Evolutionary conservation across 2,888 invertebrate genomes (phyloP).

Genomic region (Rutpela maculata): DNA sequence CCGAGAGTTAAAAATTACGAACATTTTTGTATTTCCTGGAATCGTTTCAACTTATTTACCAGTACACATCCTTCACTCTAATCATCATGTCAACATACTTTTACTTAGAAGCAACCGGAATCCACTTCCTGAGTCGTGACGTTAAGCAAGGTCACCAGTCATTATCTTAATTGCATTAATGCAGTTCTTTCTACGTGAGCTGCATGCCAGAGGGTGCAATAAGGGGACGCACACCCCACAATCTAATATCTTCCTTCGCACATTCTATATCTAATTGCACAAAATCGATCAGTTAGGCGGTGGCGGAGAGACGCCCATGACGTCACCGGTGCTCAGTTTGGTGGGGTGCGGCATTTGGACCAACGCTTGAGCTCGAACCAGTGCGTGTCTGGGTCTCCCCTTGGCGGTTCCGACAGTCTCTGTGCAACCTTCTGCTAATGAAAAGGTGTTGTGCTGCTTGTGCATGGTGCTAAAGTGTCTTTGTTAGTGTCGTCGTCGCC

Average conservation of each 20-base stretch:
- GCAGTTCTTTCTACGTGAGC: not conserved
- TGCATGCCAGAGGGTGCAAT: not conserved
- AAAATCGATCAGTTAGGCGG: constrained; percentile 68
- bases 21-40: not conserved
- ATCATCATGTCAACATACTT: constrained; percentile 30
- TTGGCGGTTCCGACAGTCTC: constrained; percentile 28
- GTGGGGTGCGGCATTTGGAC: constrained; percentile 67
- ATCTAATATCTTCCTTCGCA: constrained; percentile 20
- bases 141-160: constrained; percentile 26
- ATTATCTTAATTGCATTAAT: constrained; percentile 23
- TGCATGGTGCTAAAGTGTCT: constrained; percentile 30
- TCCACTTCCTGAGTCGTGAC: constrained; percentile 36
- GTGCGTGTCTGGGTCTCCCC: constrained; percentile 55
- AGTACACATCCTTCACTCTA: constrained; percentile 26
- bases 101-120: constrained; percentile 27
- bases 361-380: constrained; percentile 56
- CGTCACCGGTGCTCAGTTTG: constrained; percentile 73
- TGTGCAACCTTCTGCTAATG: constrained; percentile 21
- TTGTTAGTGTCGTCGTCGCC: constrained; percentile 17
- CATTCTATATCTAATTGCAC: constrained; percentile 59
- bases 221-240: constrained; percentile 7
- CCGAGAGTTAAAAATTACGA: not conserved
- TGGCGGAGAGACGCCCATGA: constrained; percentile 69
- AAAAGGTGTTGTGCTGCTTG: constrained; percentile 33
- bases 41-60: not conserved